phyloP scores from a whole-genome alignment of 2,888 invertebrate genomes.

The Scrobipalpa atriplicella region DNA sequence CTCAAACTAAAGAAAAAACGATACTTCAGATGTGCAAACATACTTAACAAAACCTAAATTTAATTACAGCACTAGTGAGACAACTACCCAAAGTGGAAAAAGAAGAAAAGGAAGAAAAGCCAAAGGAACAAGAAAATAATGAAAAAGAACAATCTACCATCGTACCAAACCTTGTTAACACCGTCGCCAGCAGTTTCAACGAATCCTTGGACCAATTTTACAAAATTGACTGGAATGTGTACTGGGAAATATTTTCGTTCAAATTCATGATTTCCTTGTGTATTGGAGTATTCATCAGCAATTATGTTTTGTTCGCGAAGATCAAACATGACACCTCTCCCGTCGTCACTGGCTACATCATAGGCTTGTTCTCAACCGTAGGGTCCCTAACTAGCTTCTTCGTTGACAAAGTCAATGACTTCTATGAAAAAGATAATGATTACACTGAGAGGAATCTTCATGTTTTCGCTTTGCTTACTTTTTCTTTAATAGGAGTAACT shows the following conservation, averaged over 20 bases:
- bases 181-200: conserved; percentile 44
- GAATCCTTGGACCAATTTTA: conserved; percentile 67
- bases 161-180: conserved; percentile 43
- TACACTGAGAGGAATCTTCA: conserved; percentile 67
- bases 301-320: conserved; percentile 71
- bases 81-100: conserved; percentile 40
- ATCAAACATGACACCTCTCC: conserved; percentile 72
- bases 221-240: conserved; percentile 74
- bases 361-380: conserved; percentile 75
- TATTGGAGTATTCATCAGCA: conserved; percentile 73
- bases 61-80: conserved; percentile 49
- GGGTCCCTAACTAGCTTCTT: conserved; percentile 71
- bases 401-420: conserved; percentile 63
- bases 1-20: too few relatives aligned
- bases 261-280: conserved; percentile 76
- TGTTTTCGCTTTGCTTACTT: conserved; percentile 65
- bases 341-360: conserved; percentile 77
- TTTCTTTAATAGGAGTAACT: conserved; percentile 67
- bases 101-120: conserved; percentile 37
- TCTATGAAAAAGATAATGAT: conserved; percentile 65
- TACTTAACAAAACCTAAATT: too few relatives aligned
- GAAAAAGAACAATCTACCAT: conserved; percentile 19
- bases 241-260: conserved; percentile 77
- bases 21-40: too few relatives aligned
- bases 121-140: conserved; percentile 36